phyloP scores from a whole-genome alignment of 2,113 vertebrate genomes.

The Megaceryle maxima region DNA sequence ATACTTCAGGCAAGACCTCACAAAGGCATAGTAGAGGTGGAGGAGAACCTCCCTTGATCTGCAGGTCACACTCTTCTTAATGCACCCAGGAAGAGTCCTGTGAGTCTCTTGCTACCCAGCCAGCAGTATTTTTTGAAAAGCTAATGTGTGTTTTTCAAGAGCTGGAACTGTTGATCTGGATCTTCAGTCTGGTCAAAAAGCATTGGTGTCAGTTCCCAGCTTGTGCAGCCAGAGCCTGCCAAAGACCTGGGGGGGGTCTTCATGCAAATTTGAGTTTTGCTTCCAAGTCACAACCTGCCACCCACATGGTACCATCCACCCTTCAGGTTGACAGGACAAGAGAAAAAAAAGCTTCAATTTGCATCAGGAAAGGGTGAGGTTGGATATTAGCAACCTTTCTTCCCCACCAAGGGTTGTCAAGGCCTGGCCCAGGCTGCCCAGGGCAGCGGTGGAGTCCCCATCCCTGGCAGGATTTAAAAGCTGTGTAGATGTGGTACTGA shows the following conservation, averaged over 20 bases:
- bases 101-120: accelerated
- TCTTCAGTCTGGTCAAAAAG: no score
- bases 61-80: no score
- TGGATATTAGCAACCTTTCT: not conserved
- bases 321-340: not conserved
- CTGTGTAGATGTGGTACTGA: not conserved
- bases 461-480: not conserved
- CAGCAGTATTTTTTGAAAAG: not conserved
- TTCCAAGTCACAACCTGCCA: not conserved
- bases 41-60: no score
- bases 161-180: not conserved
- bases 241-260: no score
- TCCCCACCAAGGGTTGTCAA: not conserved
- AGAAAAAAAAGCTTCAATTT: not conserved
- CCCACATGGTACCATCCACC: accelerated
- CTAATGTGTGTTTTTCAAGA: not conserved
- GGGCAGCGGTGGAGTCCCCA: not conserved
- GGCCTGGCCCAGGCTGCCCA: not conserved
- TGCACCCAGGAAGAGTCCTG: not conserved
- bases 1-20: no score
- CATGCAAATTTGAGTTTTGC: no score
- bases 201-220: no score
- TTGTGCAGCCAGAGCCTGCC: no score
- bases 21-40: no score
- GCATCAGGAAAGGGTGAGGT: not conserved